Evolutionary conservation across 2,888 invertebrate species (phyloP).

Genomic region (Caenorhabditis macrosperma): DNA sequence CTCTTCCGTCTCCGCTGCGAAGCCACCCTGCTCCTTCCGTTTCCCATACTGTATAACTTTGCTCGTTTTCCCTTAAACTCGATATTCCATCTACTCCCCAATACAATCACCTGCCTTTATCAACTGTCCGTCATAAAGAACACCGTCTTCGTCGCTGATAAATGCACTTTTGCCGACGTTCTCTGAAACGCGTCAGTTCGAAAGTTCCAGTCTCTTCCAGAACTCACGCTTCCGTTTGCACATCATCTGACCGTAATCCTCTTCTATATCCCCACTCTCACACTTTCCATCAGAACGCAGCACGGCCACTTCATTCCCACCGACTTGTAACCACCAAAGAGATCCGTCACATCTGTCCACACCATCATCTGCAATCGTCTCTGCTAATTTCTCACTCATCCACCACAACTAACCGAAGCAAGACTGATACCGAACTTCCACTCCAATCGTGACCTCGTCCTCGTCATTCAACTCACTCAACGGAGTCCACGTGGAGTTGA

Average conservation of each 20-base stretch:
- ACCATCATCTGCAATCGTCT: slow-evolving; percentile 9
- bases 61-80: background rate
- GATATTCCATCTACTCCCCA: background rate
- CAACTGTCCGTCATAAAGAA: slow-evolving; percentile 36
- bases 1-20: background rate
- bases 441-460: slow-evolving; percentile 23
- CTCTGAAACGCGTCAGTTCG: slow-evolving; percentile 11
- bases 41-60: background rate
- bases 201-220: background rate
- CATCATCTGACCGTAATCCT: background rate
- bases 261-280: slow-evolving; percentile 35
- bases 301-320: slow-evolving; percentile 23
- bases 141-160: background rate
- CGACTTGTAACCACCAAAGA: slow-evolving; percentile 37
- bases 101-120: slow-evolving; percentile 9
- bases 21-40: background rate
- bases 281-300: slow-evolving; percentile 1
- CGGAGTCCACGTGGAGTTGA: slow-evolving; percentile 24
- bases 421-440: slow-evolving; percentile 18
- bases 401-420: slow-evolving; percentile 20
- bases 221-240: slow-evolving; percentile 37
- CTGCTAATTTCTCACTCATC: background rate
- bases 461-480: slow-evolving; percentile 1
- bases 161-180: background rate
- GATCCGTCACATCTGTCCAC: slow-evolving; percentile 30